Percentiles rank a stretch among this genome's conserved stretches.
phyloP scores from a whole-genome alignment of 2,888 invertebrate species.

The Tachina grossa region DNA sequence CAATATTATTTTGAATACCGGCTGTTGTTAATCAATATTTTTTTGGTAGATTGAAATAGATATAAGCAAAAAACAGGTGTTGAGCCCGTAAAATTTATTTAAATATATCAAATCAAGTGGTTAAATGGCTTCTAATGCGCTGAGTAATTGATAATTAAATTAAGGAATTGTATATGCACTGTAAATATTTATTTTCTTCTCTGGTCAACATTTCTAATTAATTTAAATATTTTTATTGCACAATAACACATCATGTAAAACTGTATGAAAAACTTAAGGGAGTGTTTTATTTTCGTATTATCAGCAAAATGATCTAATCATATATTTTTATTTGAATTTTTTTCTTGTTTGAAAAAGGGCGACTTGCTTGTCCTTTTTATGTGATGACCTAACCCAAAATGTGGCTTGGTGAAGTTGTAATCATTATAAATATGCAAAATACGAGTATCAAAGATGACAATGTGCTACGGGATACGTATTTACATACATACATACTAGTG shows the following conservation, averaged over 20 bases:
- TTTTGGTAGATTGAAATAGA: slow-evolving; percentile 10
- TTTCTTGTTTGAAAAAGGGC: background rate
- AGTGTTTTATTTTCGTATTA: slow-evolving; percentile 23
- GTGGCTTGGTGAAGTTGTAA: slow-evolving; percentile 16
- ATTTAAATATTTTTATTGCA: slow-evolving; percentile 22
- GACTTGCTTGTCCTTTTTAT: slow-evolving; percentile 8
- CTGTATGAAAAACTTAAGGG: slow-evolving; percentile 24
- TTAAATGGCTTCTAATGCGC: slow-evolving; percentile 31
- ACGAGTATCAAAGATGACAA: background rate
- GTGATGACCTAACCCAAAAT: slow-evolving; percentile 44
- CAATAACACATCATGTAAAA: background rate
- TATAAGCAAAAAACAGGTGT: slow-evolving; percentile 32
- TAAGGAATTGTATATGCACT: slow-evolving; percentile 23
- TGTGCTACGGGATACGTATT: background rate
- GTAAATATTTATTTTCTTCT: background rate
- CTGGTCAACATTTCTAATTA: slow-evolving; percentile 27
- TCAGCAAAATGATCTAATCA: slow-evolving; percentile 28
- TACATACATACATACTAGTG: no score
- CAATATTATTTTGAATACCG: slow-evolving; percentile 19
- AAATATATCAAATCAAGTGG: background rate
- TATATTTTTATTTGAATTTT: slow-evolving; percentile 11
- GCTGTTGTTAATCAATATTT: slow-evolving; percentile 38
- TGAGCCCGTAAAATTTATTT: slow-evolving; percentile 38
- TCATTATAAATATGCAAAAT: slow-evolving; percentile 8
- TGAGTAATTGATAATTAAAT: slow-evolving; percentile 45